Conservation (phyloP, 2,888 invertebrate genomes). For the Augochlorella aurata region DNA sequence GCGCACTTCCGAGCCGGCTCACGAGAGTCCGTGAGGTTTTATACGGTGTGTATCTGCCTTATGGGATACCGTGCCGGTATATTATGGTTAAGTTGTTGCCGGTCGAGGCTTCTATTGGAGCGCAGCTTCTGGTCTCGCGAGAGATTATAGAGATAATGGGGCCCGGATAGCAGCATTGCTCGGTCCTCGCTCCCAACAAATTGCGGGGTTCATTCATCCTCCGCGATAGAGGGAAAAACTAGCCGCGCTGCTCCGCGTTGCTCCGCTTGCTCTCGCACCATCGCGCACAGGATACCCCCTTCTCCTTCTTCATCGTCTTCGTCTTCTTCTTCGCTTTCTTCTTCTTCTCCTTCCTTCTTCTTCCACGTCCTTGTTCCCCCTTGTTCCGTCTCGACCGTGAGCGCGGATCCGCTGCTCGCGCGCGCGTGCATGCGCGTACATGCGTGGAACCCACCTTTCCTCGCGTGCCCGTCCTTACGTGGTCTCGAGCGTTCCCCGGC, state of each 20-base stretch:
- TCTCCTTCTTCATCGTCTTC: constrained; percentile 13
- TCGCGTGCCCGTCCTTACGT: constrained; percentile 55
- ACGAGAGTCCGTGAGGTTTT: constrained; percentile 53
- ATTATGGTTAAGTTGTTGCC: constrained; percentile 74
- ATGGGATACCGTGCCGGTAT: constrained; percentile 68
- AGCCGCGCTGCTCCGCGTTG: constrained; percentile 70
- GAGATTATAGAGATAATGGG: constrained; percentile 73
- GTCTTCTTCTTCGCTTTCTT: background rate
- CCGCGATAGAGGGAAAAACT: constrained; percentile 78
- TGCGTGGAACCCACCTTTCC: constrained; percentile 54
- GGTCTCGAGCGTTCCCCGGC: constrained; percentile 18
- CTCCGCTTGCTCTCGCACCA: constrained; percentile 19
- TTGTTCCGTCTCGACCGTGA: background rate
- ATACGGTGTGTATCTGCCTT: constrained; percentile 63
- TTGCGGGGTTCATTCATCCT: constrained; percentile 82
- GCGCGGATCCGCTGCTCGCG: background rate
- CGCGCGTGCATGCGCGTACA: constrained; percentile 24
- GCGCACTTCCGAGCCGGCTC: constrained; percentile 32
- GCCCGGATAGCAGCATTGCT: constrained; percentile 63
- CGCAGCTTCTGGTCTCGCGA: constrained; percentile 69
- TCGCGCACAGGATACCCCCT: constrained; percentile 33
- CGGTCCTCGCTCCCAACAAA: constrained; percentile 80
- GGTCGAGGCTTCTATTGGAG: constrained; percentile 67
- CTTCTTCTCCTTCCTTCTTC: background rate
- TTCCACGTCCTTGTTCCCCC: background rate